Evolutionary conservation across 2,797 vertebrate species (phyloP), one percentile per base, ranked within the genome.

Genomic region (Poeciliopsis presidionis): DNA sequence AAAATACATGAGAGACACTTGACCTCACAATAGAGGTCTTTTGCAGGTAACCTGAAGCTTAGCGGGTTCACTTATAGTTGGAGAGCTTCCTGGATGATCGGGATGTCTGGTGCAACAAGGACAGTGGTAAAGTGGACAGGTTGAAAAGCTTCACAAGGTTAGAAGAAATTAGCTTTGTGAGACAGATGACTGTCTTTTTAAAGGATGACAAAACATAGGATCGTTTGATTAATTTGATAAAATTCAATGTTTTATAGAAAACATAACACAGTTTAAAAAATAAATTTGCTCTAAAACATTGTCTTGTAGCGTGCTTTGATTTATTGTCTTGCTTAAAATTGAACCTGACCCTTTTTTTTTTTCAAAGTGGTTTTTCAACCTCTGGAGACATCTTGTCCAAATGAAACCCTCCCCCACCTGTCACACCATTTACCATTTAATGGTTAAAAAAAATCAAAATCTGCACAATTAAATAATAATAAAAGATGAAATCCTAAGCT

Each of bases 31-130:
- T 72, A 13, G 59, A 83, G 59, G 72, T 61, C 89, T 49, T 93
- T 92, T 90, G 84, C 86, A 90, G 88, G 84, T 82, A 75, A 89
- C 81, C 89, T 87, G 59, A 80, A 81, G 73, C 81, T 83, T 83
- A 89, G 79, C 30, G 57, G 72, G 75, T 46, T 14, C 72, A 76
- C 73, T 80, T 76, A 70, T 39, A 16, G 7, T 20, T 46, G 73
- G 51, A 14, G 59, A 82, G 69, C 73, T 78, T 80, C 72, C 72
- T 74, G 75, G 63, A 13, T 75, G 67, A 77, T 77, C 49, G 28
- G 67, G 73, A 80, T 8, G 67, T 70, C 67, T 70, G 39, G 22
- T 73, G 75, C 71, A 65, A 59, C 75, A 76, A 81, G 78, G 79
- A 75, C 61, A 2, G 67, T 25, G 51, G 22, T 39, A 9, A 81